These are phyloP conservation scores for Sesia apiformis DNA, from an alignment of 2,888 invertebrate species.

Conservation along the genomic window DNA sequence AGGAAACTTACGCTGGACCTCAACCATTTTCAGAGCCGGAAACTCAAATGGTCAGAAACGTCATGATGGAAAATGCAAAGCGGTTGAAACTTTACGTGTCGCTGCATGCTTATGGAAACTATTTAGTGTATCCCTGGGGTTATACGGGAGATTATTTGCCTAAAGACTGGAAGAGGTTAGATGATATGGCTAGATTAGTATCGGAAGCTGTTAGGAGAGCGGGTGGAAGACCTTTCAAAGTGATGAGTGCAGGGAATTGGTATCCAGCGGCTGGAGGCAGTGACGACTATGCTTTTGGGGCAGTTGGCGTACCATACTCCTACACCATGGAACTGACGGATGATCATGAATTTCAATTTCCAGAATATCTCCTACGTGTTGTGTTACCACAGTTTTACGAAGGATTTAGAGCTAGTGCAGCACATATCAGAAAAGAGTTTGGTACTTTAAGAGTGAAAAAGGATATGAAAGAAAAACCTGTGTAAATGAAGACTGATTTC, in stretches of 20 bases:
- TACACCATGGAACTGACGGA: slow-evolving; percentile 78
- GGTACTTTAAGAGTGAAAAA: background rate
- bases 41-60: slow-evolving; percentile 66
- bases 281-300: slow-evolving; percentile 76
- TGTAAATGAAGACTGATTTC: slow-evolving; percentile 12
- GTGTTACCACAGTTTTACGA: slow-evolving; percentile 50
- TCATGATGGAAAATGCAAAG: slow-evolving; percentile 60
- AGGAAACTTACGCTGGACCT: slow-evolving; percentile 75
- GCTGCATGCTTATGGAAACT: slow-evolving; percentile 80
- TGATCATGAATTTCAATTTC: slow-evolving; percentile 78
- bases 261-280: slow-evolving; percentile 77
- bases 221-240: slow-evolving; percentile 57
- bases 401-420: slow-evolving; percentile 46
- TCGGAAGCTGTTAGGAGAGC: slow-evolving; percentile 49
- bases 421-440: slow-evolving; percentile 44
- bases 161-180: slow-evolving; percentile 56
- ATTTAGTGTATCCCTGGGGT: slow-evolving; percentile 78
- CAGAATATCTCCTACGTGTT: slow-evolving; percentile 46
- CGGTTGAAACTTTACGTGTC: slow-evolving; percentile 79
- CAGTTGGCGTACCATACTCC: slow-evolving; percentile 64
- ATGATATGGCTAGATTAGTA: slow-evolving; percentile 47
- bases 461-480: background rate
- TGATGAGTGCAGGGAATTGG: slow-evolving; percentile 70
- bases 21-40: slow-evolving; percentile 78
- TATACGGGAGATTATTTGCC: slow-evolving; percentile 67